Evolutionary conservation across 2,113 vertebrate species (phyloP), one percentile per base, ranked within the genome.

Genomic region (Notarius quadriscutis): DNA sequence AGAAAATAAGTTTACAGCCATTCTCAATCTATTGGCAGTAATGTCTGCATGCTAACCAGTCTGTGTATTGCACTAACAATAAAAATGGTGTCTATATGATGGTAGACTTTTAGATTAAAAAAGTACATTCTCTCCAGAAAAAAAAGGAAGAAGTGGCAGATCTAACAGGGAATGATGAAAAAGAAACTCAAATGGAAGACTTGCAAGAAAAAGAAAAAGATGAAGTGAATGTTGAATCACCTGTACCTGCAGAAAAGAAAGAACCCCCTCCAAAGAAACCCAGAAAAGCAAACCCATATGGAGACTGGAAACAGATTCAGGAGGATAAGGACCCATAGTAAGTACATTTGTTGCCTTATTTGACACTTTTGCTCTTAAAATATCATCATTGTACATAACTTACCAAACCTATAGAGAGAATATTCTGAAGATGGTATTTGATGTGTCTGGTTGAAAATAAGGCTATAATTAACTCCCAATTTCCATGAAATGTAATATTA

Each of bases 291-390:
- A 94, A 96, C 86, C 97, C 97, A 1, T 98, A 99, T 0, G 98
- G 97, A 27, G 92, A 91, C 25, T 99, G 98, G 97, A 95, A 97
- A 87, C 87, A 94, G 93, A 95, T 99, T 82, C 77, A 90, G 90
- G 92, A 95, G 58, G 94, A 95, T 84, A 82, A 94, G 55, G 93
- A 96, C 87, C 90, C 95, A 67, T 94, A 94, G 98, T 99, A 93
- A 96, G 97, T 95, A 53, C 18, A 57, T 15, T 15, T 30, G 17
- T n/a, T 62, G 9, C 30, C 5, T 41, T 14, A 65, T 50, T 58
- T 58, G 18, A 30, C 20, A 7, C 9, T 22, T 81, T 25, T 30
- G 2, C 10, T 77, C 3, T 75, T 53, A 53, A 53, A 55, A 55
- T 25, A 55, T 78, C 4, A 27, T 51, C 4, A 27, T 51, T 77